These are phyloP conservation scores for Ophion slaviceki DNA, from an alignment of 2,888 invertebrate genomes.

Conservation along the genomic window DNA sequence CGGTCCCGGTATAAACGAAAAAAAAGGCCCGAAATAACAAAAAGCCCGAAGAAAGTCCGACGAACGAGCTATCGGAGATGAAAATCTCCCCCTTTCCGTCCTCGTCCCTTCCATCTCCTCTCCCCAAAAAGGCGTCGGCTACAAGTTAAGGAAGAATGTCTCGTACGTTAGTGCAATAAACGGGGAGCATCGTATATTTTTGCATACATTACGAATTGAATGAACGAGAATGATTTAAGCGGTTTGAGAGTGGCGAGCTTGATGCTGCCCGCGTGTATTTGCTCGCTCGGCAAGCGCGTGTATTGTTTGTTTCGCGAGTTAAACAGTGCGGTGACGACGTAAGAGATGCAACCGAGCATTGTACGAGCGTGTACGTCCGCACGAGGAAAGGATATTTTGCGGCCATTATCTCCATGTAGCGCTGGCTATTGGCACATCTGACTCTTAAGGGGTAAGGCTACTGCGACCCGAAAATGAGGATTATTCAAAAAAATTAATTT, in stretches of 20 bases:
- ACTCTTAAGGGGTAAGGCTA: background rate
- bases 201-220: conserved; percentile 65
- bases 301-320: conserved; percentile 56
- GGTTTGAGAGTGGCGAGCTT: conserved; percentile 53
- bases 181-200: conserved; percentile 65
- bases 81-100: background rate
- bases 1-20: background rate
- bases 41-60: background rate
- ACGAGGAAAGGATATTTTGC: background rate
- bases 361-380: background rate
- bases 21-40: background rate
- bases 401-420: background rate
- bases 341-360: conserved; percentile 9
- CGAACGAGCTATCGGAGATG: background rate
- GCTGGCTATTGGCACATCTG: no score
- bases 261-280: conserved; percentile 23
- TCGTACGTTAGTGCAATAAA: conserved; percentile 51
- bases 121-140: background rate
- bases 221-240: conserved; percentile 66
- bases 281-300: conserved; percentile 14
- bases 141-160: conserved; percentile 20
- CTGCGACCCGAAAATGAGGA: background rate
- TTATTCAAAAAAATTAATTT: no score
- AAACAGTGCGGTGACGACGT: conserved; percentile 41
- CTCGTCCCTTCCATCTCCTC: background rate